phyloP scores from a whole-genome alignment of 1,140 invertebrate genomes.

The Cheumatopsyche charites region DNA sequence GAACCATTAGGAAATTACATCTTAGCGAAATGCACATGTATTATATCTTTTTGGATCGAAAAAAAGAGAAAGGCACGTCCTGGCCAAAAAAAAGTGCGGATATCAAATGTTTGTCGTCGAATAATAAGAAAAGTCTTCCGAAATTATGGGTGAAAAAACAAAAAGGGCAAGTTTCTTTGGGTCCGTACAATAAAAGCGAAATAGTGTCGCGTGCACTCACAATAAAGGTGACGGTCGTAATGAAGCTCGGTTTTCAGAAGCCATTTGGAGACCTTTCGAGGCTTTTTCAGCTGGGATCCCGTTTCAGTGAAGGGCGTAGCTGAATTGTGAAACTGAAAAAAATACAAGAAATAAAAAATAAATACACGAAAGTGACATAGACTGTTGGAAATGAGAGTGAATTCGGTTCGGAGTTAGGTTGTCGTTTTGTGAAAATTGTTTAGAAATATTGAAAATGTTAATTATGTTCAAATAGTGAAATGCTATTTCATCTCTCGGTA shows the following conservation, averaged over 20 bases:
- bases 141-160: no score
- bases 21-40: no score
- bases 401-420: no score
- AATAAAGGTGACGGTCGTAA: slow-evolving; percentile 28
- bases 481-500: not conserved
- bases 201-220: slow-evolving; percentile 19
- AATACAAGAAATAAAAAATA: not conserved
- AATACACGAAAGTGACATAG: not conserved
- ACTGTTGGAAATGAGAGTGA: not conserved
- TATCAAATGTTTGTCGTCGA: not conserved
- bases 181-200: slow-evolving; percentile 21
- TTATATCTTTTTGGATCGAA: no score
- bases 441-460: not conserved
- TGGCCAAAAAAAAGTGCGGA: not conserved
- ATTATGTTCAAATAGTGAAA: not conserved
- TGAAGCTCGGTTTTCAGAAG: slow-evolving; percentile 13
- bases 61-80: no score
- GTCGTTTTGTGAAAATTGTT: no score
- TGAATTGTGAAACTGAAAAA: no score
- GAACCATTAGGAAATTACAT: no score
- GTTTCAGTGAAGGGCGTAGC: no score
- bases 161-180: not conserved
- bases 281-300: not conserved
- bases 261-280: slow-evolving; percentile 2
- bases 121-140: no score